Base-by-base conservation (phyloP, 2,113 vertebrate genomes). In the Arvicanthis niloticus region DNA sequence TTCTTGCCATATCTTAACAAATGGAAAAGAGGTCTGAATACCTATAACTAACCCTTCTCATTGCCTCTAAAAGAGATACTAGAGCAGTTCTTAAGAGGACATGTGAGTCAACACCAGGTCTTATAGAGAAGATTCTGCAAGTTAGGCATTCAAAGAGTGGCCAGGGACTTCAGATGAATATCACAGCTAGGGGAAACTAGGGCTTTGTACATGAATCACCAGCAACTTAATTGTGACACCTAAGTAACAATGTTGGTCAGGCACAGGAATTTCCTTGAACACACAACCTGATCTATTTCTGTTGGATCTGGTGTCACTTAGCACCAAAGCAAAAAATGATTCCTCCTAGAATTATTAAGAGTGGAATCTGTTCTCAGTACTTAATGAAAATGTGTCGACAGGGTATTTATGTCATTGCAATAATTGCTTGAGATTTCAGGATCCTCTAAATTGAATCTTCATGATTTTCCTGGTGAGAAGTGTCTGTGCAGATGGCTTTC, bases 371-470 rank as follows among this genome's bases (percentile, higher is more conserved):
- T 88, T 94, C 29, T 84, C 4, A 3, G 22, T 34, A 77, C 11
- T 42, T 72, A 86, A 93, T 72, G 31, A 94, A 94, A 93, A 75
- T 29, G 75, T 51, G 76, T 60, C 88, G 53, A 29, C 3, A 56
- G 31, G 58, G 4, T 53, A 68, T 75, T 65, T 60, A 7, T 89
- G 75, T 31, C 87, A 5, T n/a, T 96, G 5, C 0, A 60, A 51
- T 95, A 58, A 81, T 15, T 76, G 42, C 12, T 65, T 48, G 7
- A n/a, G 15, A 67, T 56, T 87, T 53, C 5, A 4, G 56, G 12
- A 22, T 26, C 15, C 12, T 62, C 0, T 80, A 9, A 31, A n/a
- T 3, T 48, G 9, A 78, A 93, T 77, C 31, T 1, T 13, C 6
- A 11, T 11, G 24, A 53, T 34, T 45, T 91, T 81, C 5, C 21